phyloP scores from a whole-genome alignment of 2,113 vertebrate species.

The Gasterosteus nipponicus region DNA sequence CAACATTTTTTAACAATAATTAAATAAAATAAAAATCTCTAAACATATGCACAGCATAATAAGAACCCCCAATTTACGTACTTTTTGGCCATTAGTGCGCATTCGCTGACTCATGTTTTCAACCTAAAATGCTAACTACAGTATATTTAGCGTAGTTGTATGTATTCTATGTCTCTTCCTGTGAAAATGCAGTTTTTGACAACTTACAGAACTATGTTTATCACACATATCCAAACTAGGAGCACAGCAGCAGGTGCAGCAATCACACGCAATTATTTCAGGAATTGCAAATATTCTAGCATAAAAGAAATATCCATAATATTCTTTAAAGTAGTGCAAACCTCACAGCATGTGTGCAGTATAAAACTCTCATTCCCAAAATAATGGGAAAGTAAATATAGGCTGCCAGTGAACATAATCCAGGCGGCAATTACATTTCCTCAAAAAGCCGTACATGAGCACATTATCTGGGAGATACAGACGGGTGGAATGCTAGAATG shows the following conservation, averaged over 20 bases:
- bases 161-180: background rate
- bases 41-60: background rate
- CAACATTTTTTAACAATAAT: no score
- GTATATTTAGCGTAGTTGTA: background rate
- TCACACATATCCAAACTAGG: background rate
- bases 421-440: background rate
- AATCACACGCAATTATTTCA: background rate
- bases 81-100: background rate
- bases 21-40: background rate
- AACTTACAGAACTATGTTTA: background rate
- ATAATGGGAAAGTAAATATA: background rate
- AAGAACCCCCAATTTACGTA: background rate
- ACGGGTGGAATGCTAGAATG: background rate
- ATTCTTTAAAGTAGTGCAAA: background rate
- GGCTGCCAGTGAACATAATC: background rate
- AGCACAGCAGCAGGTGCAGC: background rate
- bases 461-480: background rate
- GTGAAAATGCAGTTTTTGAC: background rate
- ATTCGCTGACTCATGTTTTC: background rate
- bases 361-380: background rate
- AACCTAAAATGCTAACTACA: background rate
- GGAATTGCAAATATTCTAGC: background rate
- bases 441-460: background rate
- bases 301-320: background rate
- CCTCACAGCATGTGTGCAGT: background rate